These are phyloP conservation scores for Pseudomyrmex cubaensis DNA, from an alignment of 1,140 invertebrate genomes.

Conservation along the genomic window DNA sequence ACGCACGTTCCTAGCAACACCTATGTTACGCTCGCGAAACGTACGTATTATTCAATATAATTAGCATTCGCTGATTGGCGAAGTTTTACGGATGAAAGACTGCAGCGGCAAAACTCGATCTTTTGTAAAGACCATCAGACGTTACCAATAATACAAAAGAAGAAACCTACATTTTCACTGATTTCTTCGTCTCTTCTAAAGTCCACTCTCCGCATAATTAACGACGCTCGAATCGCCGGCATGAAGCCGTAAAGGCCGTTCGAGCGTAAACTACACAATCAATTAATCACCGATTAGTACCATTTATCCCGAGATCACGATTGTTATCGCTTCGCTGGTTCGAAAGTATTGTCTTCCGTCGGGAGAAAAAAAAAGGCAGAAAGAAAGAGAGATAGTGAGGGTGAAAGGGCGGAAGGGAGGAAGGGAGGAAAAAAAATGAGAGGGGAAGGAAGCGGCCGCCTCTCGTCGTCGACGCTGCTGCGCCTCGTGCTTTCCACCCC, in stretches of 20 bases:
- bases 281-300: conserved; percentile 61
- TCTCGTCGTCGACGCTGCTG: conserved; percentile 68
- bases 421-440: conserved; percentile 24
- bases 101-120: not conserved
- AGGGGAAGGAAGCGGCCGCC: conserved; percentile 61
- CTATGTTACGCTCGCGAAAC: not conserved
- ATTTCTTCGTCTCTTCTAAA: conserved; percentile 22
- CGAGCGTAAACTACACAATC: conserved; percentile 60
- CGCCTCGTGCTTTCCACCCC: conserved; percentile 73
- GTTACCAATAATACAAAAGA: not conserved
- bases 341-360: conserved; percentile 56
- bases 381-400: not conserved
- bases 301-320: conserved; percentile 60
- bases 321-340: conserved; percentile 61
- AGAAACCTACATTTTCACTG: conserved; percentile 13
- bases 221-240: conserved; percentile 46
- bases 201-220: conserved; percentile 57
- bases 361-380: conserved; percentile 16
- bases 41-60: conserved; percentile 17
- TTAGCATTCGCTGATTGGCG: not conserved
- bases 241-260: conserved; percentile 42
- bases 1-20: not conserved
- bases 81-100: not conserved
- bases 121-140: not conserved
- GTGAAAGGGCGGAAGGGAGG: not conserved